Conservation (phyloP, 1,140 invertebrate species). For the Carcinoscorpius rotundicauda region DNA sequence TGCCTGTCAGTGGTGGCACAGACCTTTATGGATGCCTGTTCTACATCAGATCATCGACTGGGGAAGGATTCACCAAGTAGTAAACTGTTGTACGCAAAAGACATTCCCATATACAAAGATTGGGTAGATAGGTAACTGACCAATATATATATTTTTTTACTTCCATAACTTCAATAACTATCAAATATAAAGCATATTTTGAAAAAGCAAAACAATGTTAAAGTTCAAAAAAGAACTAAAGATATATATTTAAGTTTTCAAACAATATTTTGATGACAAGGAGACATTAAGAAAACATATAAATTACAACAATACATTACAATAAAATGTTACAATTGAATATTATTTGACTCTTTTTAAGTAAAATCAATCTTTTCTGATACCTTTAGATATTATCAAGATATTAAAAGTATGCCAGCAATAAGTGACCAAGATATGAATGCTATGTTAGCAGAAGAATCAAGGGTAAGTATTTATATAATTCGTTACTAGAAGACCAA, state of each 20-base stretch:
- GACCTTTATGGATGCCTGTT: constrained; percentile 99
- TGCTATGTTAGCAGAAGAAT: constrained; percentile 96
- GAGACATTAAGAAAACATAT: too few species aligned
- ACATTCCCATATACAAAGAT: constrained; percentile 97
- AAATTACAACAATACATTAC: too few species aligned
- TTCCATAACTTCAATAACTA: too few species aligned
- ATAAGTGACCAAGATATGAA: constrained; percentile 99
- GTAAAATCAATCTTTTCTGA: background rate
- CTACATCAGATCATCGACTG: constrained; percentile 94
- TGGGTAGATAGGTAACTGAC: constrained; percentile 72
- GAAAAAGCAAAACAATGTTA: too few species aligned
- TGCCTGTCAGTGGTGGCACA: constrained; percentile 98
- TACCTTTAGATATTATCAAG: constrained; percentile 37
- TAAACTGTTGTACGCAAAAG: constrained; percentile 97
- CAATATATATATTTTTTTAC: too few species aligned
- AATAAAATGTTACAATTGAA: too few species aligned
- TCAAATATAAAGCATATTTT: too few species aligned
- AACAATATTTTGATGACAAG: too few species aligned
- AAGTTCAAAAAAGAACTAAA: too few species aligned
- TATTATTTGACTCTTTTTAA: too few species aligned
- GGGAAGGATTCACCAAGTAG: constrained; percentile 99
- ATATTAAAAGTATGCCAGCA: constrained; percentile 70
- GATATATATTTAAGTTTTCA: too few species aligned
- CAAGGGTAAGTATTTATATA: constrained; percentile 51
- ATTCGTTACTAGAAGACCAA: too few species aligned